Evolutionary conservation across 2,113 vertebrate genomes (phyloP).

Genomic region (Istiophorus platypterus): DNA sequence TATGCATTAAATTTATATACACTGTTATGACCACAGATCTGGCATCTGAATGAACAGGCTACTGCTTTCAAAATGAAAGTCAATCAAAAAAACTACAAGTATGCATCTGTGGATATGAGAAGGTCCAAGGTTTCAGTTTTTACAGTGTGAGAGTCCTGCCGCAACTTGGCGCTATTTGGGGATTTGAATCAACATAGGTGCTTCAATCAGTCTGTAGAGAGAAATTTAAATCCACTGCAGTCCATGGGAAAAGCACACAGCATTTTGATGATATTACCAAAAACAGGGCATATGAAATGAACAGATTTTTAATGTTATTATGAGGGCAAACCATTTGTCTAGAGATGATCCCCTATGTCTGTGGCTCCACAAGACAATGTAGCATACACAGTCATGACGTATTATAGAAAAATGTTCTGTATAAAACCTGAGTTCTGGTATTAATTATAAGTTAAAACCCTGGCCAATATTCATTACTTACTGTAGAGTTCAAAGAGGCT

Average conservation of each 20-base stretch:
- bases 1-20: conserved; percentile 11
- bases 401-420: neutral
- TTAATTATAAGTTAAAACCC: too few species aligned
- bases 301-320: conserved; percentile 37
- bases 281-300: conserved; percentile 32
- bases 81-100: neutral
- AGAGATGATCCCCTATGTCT: neutral
- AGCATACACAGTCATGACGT: neutral
- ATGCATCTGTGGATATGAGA: conserved; percentile 6
- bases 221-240: neutral
- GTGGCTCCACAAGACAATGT: neutral
- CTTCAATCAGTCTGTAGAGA: conserved; percentile 52
- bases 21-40: conserved; percentile 1
- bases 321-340: conserved; percentile 36
- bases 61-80: conserved; percentile 15
- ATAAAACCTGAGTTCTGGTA: neutral
- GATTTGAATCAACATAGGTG: conserved; percentile 60
- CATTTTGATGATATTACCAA: conserved; percentile 29
- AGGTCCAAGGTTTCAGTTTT: neutral
- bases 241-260: conserved; percentile 1
- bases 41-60: neutral
- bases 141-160: conserved; percentile 22
- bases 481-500: neutral
- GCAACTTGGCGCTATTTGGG: conserved; percentile 46
- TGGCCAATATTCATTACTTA: too few species aligned